Conservation (phyloP, 2,888 invertebrate species). For the Brenthis hecate region DNA sequence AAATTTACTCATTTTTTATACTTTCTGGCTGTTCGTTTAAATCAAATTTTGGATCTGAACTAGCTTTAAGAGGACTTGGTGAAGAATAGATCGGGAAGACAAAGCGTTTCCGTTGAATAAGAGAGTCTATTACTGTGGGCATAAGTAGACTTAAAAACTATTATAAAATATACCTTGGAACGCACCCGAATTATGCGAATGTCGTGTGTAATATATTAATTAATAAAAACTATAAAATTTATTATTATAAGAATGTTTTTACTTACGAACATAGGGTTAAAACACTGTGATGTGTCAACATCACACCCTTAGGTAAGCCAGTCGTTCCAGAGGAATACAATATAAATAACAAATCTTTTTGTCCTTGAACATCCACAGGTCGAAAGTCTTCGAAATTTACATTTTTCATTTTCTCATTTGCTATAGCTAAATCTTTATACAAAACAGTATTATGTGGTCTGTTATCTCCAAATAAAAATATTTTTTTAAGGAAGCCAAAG, state of each 20-base stretch:
- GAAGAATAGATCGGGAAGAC: too few relatives aligned
- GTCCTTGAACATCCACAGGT: slow-evolving; percentile 53
- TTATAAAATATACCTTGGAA: too few relatives aligned
- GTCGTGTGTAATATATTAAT: too few relatives aligned
- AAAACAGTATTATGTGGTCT: slow-evolving; percentile 43
- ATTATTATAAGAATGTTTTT: not conserved
- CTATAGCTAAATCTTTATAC: slow-evolving; percentile 52
- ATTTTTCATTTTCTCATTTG: slow-evolving; percentile 40
- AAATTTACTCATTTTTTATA: not conserved
- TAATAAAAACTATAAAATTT: too few relatives aligned
- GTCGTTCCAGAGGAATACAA: slow-evolving; percentile 73
- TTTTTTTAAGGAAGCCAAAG: slow-evolving; percentile 48
- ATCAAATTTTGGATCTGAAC: not conserved
- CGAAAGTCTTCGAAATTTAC: slow-evolving; percentile 55
- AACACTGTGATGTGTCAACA: slow-evolving; percentile 61
- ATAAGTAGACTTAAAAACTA: too few relatives aligned
- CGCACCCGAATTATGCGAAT: too few relatives aligned
- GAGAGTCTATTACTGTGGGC: too few relatives aligned
- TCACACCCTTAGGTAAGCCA: slow-evolving; percentile 68
- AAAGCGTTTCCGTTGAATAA: too few relatives aligned
- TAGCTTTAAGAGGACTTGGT: too few relatives aligned
- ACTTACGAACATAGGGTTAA: slow-evolving; percentile 56
- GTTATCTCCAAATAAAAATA: slow-evolving; percentile 58
- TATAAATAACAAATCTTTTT: slow-evolving; percentile 55
- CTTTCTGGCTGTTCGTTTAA: not conserved